Evolutionary conservation across 2,888 invertebrate species (phyloP).

Genomic region (Leucania comma): DNA sequence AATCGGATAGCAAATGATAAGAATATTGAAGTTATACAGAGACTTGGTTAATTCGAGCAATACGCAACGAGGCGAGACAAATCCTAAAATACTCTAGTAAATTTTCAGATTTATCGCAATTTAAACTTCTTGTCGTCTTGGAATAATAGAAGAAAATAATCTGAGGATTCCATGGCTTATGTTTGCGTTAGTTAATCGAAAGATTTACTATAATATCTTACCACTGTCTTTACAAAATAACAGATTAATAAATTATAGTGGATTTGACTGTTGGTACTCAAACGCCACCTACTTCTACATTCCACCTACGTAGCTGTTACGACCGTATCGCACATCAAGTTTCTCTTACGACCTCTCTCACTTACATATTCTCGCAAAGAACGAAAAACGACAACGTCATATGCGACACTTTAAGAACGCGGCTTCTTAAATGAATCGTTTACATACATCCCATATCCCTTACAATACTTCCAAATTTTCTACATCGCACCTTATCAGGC

Average conservation of each 20-base stretch:
- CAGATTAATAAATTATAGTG: conserved; percentile 14
- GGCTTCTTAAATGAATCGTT: conserved; percentile 27
- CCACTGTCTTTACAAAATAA: conserved; percentile 20
- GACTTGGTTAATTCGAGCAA: conserved; percentile 9
- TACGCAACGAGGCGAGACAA: background rate
- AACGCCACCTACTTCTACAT: conserved; percentile 28
- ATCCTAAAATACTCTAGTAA: conserved; percentile 14
- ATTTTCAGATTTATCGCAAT: background rate
- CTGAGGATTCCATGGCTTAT: background rate
- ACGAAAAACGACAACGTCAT: background rate
- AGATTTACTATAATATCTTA: conserved; percentile 26
- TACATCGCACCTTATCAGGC: conserved; percentile 32
- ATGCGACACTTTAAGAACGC: background rate
- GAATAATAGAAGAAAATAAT: background rate
- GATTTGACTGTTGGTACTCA: conserved; percentile 5
- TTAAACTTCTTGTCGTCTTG: background rate
- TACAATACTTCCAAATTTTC: conserved; percentile 42
- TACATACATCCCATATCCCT: conserved; percentile 42
- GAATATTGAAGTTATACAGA: no score
- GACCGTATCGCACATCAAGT: conserved; percentile 10
- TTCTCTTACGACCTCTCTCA: conserved; percentile 6
- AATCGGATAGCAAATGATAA: no score
- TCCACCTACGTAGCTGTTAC: conserved; percentile 14
- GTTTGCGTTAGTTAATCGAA: background rate
- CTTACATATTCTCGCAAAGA: background rate